A percentile compares a stretch with the other conserved stretches of the same genome.
Conservation (phyloP, 2,113 vertebrate genomes). For the Fukomys damarensis region DNA sequence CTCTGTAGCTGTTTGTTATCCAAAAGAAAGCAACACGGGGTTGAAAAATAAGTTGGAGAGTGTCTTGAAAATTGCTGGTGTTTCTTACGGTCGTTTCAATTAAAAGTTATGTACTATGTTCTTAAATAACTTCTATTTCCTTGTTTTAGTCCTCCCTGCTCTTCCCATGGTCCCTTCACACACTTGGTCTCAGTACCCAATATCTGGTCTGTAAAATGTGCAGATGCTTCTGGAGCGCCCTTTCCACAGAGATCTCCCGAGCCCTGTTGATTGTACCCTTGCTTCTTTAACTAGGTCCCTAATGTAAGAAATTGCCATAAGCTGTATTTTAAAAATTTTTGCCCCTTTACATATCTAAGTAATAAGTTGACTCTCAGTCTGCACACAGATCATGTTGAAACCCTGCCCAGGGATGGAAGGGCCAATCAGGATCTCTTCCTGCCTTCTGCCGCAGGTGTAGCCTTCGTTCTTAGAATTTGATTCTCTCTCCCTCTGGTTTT, state of each 20-base stretch:
- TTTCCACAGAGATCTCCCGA: neutral
- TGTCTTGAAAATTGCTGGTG: neutral
- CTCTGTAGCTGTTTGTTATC: neutral
- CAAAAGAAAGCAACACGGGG: neutral
- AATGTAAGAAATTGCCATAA: neutral
- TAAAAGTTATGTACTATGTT: no score
- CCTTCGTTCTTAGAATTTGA: neutral
- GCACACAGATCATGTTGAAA: neutral
- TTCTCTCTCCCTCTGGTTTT: fast-evolving
- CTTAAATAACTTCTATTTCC: neutral
- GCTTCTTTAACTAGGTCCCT: neutral
- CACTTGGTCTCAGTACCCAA: fast-evolving
- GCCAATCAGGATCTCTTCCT: fast-evolving
- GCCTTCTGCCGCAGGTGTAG: neutral
- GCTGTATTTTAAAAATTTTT: neutral
- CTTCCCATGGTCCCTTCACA: fast-evolving
- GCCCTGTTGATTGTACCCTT: fast-evolving
- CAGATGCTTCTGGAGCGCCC: no score
- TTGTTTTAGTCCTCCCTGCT: neutral
- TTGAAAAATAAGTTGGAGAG: neutral
- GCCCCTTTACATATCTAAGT: neutral
- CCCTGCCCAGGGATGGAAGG: fast-evolving
- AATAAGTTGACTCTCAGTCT: neutral
- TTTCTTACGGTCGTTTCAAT: neutral
- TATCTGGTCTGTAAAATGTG: fast-evolving